Evolutionary conservation across 2,888 invertebrate species (phyloP).

Genomic region (Herminia tarsipennalis): DNA sequence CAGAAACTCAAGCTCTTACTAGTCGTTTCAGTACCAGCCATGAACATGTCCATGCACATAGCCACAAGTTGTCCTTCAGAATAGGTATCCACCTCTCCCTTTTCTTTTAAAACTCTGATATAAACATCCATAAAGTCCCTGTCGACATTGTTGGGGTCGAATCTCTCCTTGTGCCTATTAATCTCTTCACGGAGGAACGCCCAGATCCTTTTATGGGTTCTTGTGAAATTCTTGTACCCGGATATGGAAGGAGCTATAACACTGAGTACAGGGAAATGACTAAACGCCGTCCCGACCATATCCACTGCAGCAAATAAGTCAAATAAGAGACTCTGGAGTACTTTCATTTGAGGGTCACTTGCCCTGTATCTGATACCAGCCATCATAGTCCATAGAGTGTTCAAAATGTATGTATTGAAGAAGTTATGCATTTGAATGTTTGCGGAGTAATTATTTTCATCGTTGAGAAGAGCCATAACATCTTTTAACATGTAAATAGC

Average conservation of each 20-base stretch:
- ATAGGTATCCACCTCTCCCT: conserved; percentile 84
- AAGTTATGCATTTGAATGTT: conserved; percentile 89
- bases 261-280: conserved; percentile 91
- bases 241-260: conserved; percentile 90
- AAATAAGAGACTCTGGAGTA: conserved; percentile 88
- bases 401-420: conserved; percentile 91
- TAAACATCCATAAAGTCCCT: conserved; percentile 94
- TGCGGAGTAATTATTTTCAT: conserved; percentile 65
- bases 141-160: conserved; percentile 85
- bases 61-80: conserved; percentile 91
- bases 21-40: conserved; percentile 95
- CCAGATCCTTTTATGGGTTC: conserved; percentile 90
- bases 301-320: conserved; percentile 91
- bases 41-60: conserved; percentile 93
- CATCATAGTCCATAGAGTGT: conserved; percentile 94
- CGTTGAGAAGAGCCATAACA: conserved; percentile 65
- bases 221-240: conserved; percentile 90
- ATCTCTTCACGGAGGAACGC: conserved; percentile 90
- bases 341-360: conserved; percentile 88
- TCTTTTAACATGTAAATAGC: conserved; percentile 87
- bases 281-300: conserved; percentile 93
- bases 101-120: conserved; percentile 87
- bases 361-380: conserved; percentile 90
- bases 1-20: conserved; percentile 92
- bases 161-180: conserved; percentile 88